A percentile compares a stretch with the other conserved stretches of the same genome.
phyloP scores from a whole-genome alignment of 2,113 vertebrate species.

The Pardalotus punctatus region DNA sequence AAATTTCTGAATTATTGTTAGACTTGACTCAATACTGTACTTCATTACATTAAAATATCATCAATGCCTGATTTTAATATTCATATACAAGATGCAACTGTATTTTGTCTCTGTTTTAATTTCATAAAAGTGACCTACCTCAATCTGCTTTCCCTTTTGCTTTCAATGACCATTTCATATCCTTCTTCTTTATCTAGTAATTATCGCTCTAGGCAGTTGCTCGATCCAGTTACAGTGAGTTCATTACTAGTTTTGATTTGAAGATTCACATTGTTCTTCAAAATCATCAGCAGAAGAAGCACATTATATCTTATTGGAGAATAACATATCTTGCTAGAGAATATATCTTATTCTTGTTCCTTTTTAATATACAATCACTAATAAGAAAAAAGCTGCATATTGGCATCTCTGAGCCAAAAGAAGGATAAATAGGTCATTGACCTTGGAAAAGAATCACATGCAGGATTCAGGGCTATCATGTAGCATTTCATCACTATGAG shows the following conservation, averaged over 20 bases:
- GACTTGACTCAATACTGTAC: neutral
- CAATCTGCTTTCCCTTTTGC: neutral
- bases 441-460: neutral
- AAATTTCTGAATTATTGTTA: neutral
- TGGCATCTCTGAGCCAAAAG: neutral
- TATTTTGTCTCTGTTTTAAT: constrained; percentile 1
- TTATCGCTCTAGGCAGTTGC: constrained; percentile 21
- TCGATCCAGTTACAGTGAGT: constrained; percentile 14
- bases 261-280: constrained; percentile 10
- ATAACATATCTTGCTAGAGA: neutral
- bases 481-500: constrained; percentile 31
- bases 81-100: neutral
- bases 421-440: neutral
- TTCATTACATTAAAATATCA: neutral
- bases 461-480: neutral
- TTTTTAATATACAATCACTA: neutral
- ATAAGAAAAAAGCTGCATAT: neutral
- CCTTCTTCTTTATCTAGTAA: constrained; percentile 20
- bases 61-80: constrained; percentile 1
- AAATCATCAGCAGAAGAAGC: constrained; percentile 11
- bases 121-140: neutral
- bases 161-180: constrained; percentile 24
- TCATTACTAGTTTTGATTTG: constrained; percentile 31
- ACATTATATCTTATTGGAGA: neutral
- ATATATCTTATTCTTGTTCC: neutral